These are phyloP conservation scores for Sebastes reedi DNA, from an alignment of 2,797 vertebrate species.

Conservation along the genomic window DNA sequence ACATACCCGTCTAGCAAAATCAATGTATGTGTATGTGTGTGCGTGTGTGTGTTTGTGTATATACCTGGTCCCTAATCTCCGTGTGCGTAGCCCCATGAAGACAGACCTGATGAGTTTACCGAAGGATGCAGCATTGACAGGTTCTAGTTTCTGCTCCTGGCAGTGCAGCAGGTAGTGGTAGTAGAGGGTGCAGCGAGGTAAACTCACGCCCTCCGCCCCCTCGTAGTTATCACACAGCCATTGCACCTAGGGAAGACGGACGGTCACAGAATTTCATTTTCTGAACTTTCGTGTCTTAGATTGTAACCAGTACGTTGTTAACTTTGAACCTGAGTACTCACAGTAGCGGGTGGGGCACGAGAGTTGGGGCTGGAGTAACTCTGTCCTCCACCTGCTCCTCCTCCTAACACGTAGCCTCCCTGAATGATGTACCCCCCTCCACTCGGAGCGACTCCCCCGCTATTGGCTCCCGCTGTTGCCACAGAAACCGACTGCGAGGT, in stretches of 20 bases:
- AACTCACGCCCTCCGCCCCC: slow-evolving; percentile 92
- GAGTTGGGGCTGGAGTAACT: slow-evolving; percentile 89
- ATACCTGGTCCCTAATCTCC: slow-evolving; percentile 91
- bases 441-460: slow-evolving; percentile 28
- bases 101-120: slow-evolving; percentile 95
- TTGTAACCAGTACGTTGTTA: background rate
- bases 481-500: slow-evolving; percentile 85
- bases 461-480: slow-evolving; percentile 64
- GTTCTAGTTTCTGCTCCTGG: slow-evolving; percentile 93
- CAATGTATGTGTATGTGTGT: background rate
- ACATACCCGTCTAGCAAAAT: background rate
- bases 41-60: background rate
- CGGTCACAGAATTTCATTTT: slow-evolving; percentile 17
- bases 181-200: slow-evolving; percentile 93
- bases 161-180: slow-evolving; percentile 96
- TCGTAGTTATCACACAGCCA: slow-evolving; percentile 96
- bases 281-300: background rate
- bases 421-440: slow-evolving; percentile 87
- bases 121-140: slow-evolving; percentile 93
- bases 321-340: slow-evolving; percentile 73
- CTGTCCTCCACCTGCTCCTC: slow-evolving; percentile 76
- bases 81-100: slow-evolving; percentile 92
- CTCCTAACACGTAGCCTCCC: slow-evolving; percentile 86
- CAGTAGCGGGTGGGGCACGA: slow-evolving; percentile 92
- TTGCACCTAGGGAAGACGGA: slow-evolving; percentile 83